phyloP scores from a whole-genome alignment of 2,888 invertebrate species.

The Achlya flavicornis region DNA sequence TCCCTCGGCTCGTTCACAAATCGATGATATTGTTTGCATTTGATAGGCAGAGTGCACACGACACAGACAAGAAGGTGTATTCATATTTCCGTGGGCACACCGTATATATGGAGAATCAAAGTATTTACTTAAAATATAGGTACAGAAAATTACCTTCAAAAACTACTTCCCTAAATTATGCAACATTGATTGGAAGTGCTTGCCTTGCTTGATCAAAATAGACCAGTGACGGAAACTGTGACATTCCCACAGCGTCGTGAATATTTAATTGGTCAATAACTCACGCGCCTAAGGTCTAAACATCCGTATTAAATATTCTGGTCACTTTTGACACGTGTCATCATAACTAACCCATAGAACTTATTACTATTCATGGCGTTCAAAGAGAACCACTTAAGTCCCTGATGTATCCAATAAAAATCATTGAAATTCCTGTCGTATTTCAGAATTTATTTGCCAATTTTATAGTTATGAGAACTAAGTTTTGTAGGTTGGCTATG shows the following conservation, averaged over 20 bases:
- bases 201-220: background rate
- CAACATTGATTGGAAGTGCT: background rate
- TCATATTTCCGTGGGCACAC: too few species aligned
- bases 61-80: too few species aligned
- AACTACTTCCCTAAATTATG: background rate
- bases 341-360: conserved; percentile 38
- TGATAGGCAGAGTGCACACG: too few species aligned
- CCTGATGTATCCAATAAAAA: conserved; percentile 19
- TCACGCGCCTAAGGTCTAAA: conserved; percentile 21
- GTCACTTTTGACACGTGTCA: conserved; percentile 41
- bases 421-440: conserved; percentile 15
- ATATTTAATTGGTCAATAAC: conserved; percentile 22
- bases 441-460: background rate
- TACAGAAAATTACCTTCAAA: background rate
- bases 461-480: conserved; percentile 2
- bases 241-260: conserved; percentile 37
- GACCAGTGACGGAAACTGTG: conserved; percentile 29
- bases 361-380: conserved; percentile 42
- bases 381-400: conserved; percentile 31
- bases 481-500: background rate
- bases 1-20: too few species aligned
- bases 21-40: too few species aligned
- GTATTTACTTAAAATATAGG: too few species aligned
- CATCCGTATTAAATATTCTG: conserved; percentile 46
- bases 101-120: too few species aligned